Evolutionary conservation across 1,140 invertebrate genomes (phyloP).

Genomic region (Galendromus occidentalis): DNA sequence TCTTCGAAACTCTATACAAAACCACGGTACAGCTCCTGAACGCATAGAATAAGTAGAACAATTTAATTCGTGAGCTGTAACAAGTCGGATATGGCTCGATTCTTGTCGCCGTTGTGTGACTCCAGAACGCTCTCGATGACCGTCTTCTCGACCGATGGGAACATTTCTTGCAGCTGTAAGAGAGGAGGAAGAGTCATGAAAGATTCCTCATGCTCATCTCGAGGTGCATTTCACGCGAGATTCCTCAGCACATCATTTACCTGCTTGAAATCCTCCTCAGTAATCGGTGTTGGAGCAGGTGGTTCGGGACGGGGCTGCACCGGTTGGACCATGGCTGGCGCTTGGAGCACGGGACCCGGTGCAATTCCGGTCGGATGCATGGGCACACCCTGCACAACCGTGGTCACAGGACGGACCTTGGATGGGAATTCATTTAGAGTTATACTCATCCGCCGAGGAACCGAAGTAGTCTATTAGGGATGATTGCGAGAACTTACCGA

Average conservation of each 20-base stretch:
- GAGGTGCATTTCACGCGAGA: background rate
- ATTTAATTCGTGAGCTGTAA: slow-evolving; percentile 43
- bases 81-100: slow-evolving; percentile 67
- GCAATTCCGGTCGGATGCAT: slow-evolving; percentile 31
- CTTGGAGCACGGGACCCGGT: slow-evolving; percentile 37
- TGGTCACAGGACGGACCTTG: no score
- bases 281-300: slow-evolving; percentile 31
- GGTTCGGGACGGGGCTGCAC: slow-evolving; percentile 18
- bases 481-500: background rate
- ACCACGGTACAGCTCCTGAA: no score
- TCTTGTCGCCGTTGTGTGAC: slow-evolving; percentile 69
- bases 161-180: slow-evolving; percentile 72
- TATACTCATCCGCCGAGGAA: background rate
- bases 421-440: background rate
- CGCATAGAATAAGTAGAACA: no score
- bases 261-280: slow-evolving; percentile 54
- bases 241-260: slow-evolving; percentile 26
- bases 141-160: slow-evolving; percentile 76
- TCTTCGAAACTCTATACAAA: no score
- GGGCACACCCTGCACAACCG: slow-evolving; percentile 24
- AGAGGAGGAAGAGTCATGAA: no score
- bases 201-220: background rate
- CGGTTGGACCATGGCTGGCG: background rate
- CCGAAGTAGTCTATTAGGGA: background rate
- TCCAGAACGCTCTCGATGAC: slow-evolving; percentile 76